These are phyloP conservation scores for Scrobipalpa costella DNA, from an alignment of 2,888 invertebrate species.

Conservation along the genomic window DNA sequence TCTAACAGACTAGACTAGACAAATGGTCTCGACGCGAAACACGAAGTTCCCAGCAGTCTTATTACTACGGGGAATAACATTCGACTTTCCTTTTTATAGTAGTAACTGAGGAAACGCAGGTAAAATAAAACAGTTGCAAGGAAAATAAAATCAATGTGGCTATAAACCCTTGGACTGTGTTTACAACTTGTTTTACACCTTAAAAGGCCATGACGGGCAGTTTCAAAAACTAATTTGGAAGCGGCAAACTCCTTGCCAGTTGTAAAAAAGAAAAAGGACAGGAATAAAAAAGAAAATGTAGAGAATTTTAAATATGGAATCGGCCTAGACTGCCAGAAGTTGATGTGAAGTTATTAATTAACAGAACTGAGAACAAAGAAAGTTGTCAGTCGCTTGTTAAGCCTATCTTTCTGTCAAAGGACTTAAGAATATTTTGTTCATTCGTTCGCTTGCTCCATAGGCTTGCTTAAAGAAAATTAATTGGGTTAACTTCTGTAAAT, in stretches of 20 bases:
- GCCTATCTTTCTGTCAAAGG: constrained; percentile 14
- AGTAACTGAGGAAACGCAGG: not conserved
- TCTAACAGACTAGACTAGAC: constrained; percentile 6
- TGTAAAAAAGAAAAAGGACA: constrained; percentile 19
- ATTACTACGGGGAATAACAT: constrained; percentile 2
- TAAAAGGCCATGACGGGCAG: not conserved
- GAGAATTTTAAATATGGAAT: constrained; percentile 1
- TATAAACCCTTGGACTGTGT: constrained; percentile 1
- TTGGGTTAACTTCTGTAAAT: too few species aligned
- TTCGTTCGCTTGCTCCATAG: too few species aligned
- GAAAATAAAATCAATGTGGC: constrained; percentile 20
- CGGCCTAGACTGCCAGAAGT: not conserved
- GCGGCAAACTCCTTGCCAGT: constrained; percentile 30
- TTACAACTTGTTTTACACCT: constrained; percentile 17
- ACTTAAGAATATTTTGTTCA: constrained; percentile 4
- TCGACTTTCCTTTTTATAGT: constrained; percentile 11
- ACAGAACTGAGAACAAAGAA: constrained; percentile 35
- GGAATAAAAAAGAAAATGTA: not conserved
- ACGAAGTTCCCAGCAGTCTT: not conserved
- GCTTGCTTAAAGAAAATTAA: too few species aligned
- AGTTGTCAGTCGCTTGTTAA: constrained; percentile 25
- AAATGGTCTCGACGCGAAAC: constrained; percentile 7
- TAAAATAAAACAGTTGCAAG: constrained; percentile 11
- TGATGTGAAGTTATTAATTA: constrained; percentile 42
- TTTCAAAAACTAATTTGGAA: constrained; percentile 31